Evolutionary conservation across 2,797 vertebrate genomes (phyloP).

Genomic region (Chanos chanos): DNA sequence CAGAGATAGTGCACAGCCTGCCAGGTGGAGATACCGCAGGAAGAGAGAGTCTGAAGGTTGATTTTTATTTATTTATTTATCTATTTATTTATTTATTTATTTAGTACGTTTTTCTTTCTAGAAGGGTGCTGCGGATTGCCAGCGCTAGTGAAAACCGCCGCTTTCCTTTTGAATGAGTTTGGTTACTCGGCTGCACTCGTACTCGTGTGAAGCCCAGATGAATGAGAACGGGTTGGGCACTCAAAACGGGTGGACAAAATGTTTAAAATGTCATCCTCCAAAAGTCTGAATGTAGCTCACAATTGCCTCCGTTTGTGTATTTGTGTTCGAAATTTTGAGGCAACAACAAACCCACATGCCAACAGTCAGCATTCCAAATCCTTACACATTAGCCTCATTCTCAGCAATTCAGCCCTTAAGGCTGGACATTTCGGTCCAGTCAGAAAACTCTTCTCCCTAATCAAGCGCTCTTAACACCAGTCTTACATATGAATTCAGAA

Average conservation of each 20-base stretch:
- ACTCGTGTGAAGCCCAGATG: constrained; percentile 29
- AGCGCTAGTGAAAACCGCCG: constrained; percentile 29
- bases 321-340: too few species aligned
- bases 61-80: not conserved
- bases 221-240: constrained; percentile 8
- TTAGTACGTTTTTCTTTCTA: constrained; percentile 20
- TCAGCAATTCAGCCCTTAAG: too few species aligned
- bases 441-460: too few species aligned
- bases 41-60: constrained; percentile 13
- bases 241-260: constrained; percentile 8
- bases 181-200: constrained; percentile 20
- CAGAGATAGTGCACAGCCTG: constrained; percentile 39
- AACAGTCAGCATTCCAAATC: not conserved
- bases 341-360: too few species aligned
- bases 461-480: too few species aligned
- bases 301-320: not conserved
- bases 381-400: too few species aligned
- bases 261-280: constrained; percentile 26
- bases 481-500: too few species aligned
- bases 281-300: constrained; percentile 14
- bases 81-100: constrained; percentile 3
- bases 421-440: too few species aligned
- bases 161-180: constrained; percentile 36
- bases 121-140: constrained; percentile 41
- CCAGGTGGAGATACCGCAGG: constrained; percentile 41